Evolutionary conservation across 2,888 invertebrate genomes (phyloP), one percentile per base, ranked within the genome.

Genomic region (Hydroisotoma schaefferi): DNA sequence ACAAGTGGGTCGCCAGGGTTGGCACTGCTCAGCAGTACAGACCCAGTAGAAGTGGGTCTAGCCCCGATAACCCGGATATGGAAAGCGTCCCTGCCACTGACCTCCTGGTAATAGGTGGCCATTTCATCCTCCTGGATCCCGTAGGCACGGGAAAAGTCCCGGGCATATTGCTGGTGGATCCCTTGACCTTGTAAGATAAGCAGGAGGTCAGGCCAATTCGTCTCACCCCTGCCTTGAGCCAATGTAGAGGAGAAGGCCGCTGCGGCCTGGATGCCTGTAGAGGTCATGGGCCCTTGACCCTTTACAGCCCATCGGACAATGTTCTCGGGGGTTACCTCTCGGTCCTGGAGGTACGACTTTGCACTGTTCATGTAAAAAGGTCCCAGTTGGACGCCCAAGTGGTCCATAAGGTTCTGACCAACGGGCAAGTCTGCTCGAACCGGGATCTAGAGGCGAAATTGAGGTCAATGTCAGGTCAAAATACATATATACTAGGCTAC

Each of bases 301-400:
- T 22, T 25, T 4, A 46, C 46, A 4, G 23, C 23, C 46, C 46
- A 46, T 5, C 10, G 26, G 10, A 46, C 46, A 6, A 46, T 46
- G 46, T 46, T 46, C 15, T 46, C 46, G 22, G 46, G 23, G 40
- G 59, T 60, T 27, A 65, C 49, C 28, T 65, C 65, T 0, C 62
- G 46, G 26, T 65, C 65, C 4, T 60, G 55, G 0, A 59, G 57
- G n/a, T 62, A 48, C 2, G 65, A 54, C 23, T 51, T 55, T 8
- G 59, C 55, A 27, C 57, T 25, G n/a, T 63, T 61, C 3, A 66
- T 57, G 40, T 58, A 63, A 44, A 63, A 66, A 0, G 66, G 66
- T 12, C 66, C 66, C 1, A 66, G 33, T 1, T 55, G 48, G 1
- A 58, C 59, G 12, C 47, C 43, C 25, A 57, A 25, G 40, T 66